Evolutionary conservation across 2,888 invertebrate genomes (phyloP).

Genomic region (Chloroclystis v-ata): DNA sequence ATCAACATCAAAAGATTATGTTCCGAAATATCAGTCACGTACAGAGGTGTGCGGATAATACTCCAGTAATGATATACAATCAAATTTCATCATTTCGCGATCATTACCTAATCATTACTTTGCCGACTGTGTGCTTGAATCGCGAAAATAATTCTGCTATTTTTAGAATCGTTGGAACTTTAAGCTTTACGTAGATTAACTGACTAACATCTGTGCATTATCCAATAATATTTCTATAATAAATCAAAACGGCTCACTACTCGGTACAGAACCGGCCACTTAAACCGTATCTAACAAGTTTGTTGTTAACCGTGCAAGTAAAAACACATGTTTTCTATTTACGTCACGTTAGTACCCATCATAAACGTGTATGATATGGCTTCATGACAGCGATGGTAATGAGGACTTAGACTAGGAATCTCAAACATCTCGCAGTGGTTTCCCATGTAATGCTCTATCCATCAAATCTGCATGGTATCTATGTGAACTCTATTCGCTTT

Average conservation of each 20-base stretch:
- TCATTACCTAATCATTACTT: conserved; percentile 14
- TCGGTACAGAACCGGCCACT: no score
- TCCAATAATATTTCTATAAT: no score
- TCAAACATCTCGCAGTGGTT: conserved; percentile 1
- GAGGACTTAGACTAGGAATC: conserved; percentile 11
- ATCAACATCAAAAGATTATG: conserved; percentile 24
- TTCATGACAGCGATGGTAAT: conserved; percentile 20
- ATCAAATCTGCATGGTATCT: no score
- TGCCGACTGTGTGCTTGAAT: neutral
- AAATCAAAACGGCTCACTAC: no score
- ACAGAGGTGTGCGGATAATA: conserved; percentile 24
- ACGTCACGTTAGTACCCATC: conserved; percentile 24
- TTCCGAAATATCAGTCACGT: conserved; percentile 39
- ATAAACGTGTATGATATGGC: conserved; percentile 24
- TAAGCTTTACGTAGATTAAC: no score
- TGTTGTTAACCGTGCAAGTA: neutral
- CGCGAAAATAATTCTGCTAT: conserved; percentile 5
- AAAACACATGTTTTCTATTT: conserved; percentile 18
- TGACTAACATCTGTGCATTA: no score
- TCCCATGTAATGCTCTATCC: neutral
- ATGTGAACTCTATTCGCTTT: no score
- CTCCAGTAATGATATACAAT: conserved; percentile 26
- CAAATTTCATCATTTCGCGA: conserved; percentile 20
- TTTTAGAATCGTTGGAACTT: no score
- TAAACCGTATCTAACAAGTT: neutral